These are phyloP conservation scores for Stichopus horrens DNA, from an alignment of 53 echinoderm and acorn worm species.

Conservation along the genomic window DNA sequence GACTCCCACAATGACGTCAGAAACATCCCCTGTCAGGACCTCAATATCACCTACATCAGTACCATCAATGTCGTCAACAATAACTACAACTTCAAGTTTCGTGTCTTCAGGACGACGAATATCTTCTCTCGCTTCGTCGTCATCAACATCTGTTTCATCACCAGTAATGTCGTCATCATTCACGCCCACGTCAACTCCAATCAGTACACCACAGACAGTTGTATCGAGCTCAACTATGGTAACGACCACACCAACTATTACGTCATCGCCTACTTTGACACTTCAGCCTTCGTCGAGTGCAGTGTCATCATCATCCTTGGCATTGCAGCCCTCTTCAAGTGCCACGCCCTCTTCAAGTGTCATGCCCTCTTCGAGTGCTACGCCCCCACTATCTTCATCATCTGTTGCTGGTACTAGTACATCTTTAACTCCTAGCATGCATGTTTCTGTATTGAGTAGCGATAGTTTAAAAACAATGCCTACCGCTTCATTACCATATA, in stretches of 20 bases:
- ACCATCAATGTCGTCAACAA: no score
- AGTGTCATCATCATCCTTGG: neutral
- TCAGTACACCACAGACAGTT: neutral
- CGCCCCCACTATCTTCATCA: neutral
- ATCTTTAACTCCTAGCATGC: neutral
- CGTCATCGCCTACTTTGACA: neutral
- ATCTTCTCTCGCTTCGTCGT: neutral
- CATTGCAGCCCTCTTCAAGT: neutral
- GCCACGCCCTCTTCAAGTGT: neutral
- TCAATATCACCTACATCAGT: neutral
- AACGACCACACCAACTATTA: neutral
- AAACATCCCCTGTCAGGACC: no score
- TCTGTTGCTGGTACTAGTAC: neutral
- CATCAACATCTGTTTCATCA: neutral
- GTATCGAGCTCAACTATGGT: neutral
- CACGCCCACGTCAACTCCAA: neutral
- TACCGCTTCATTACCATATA: neutral
- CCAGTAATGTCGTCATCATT: neutral
- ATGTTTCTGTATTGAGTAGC: neutral
- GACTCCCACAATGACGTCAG: neutral
- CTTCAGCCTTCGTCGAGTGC: neutral
- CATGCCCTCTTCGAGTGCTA: neutral
- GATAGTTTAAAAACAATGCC: neutral
- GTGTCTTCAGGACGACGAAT: neutral
- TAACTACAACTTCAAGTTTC: no score